Evolutionary conservation across 2,888 invertebrate genomes (phyloP), one percentile per base, ranked within the genome.

Genomic region (Cistogaster globosa): DNA sequence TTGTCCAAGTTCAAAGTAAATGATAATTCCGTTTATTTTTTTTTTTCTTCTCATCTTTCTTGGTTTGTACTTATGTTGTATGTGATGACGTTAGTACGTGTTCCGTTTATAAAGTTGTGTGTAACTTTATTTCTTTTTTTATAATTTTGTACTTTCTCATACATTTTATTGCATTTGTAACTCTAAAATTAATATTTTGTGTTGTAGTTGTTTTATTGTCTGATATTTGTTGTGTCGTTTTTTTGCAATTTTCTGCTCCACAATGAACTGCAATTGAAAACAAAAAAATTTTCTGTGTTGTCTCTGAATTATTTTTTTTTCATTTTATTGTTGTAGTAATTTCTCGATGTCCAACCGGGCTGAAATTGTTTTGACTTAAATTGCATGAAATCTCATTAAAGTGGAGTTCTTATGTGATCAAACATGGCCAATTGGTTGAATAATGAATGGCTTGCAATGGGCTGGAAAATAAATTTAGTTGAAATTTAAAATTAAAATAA

Each of bases 281-380:
- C 14, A 42, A 14, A 48, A 16, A 48, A 2, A 58, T 72, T 22
- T 55, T 36, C 7, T 57, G 22, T 14, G 5, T 16, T 57, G 42
- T 42, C 42, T 42, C 42, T 38, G 38, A 3, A 42, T 26, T 57
- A 67, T 67, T 42, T 71, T 16, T 55, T 5, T 48, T 71, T 38
- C 9, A 36, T 63, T 75, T 71, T 14, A 60, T 74, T 72, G 58
- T 48, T 72, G 38, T 4, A 20, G 18, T 51, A 67, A 77, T 72
- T 72, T 72, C 38, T 22, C n/a, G 74, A 69, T 82, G 57, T 85
- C 85, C 85, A 85, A 45, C 85, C 58, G 82, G 14, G 85, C 82
- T 82, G 69, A 85, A 85, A 85, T 85, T 82, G 82, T 85, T 85
- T 85, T 85, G 78, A 85, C 85, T 85, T 82, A 85, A 85, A 85